Conservation (phyloP, 2,797 vertebrate species). For the Philypnodon macrostomus region DNA sequence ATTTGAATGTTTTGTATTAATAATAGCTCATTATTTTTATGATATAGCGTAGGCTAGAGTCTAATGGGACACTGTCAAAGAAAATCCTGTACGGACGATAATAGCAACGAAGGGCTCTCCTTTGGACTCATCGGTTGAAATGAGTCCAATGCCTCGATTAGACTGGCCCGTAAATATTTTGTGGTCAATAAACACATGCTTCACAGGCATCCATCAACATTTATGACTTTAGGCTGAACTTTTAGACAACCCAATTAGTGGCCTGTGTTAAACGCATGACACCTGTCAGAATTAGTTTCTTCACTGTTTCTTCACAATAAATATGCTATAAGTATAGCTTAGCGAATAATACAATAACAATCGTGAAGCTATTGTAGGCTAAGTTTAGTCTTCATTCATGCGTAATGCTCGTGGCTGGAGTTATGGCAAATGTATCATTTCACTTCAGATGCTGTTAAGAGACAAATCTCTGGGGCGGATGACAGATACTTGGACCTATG, state of each 20-base stretch:
- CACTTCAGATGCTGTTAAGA: background rate
- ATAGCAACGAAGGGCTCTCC: background rate
- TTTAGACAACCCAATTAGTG: slow-evolving; percentile 21
- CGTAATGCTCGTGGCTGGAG: background rate
- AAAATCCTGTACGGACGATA: background rate
- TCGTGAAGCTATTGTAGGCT: too few relatives aligned
- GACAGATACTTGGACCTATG: background rate
- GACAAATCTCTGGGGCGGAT: background rate
- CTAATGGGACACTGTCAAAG: too few relatives aligned
- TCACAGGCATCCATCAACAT: slow-evolving; percentile 18
- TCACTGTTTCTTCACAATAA: too few relatives aligned
- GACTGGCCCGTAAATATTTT: slow-evolving; percentile 47
- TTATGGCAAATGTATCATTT: background rate
- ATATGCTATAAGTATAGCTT: too few relatives aligned
- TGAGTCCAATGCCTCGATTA: slow-evolving; percentile 4
- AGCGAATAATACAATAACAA: too few relatives aligned
- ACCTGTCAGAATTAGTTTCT: slow-evolving; percentile 11
- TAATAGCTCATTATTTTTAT: too few relatives aligned
- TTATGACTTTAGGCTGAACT: slow-evolving; percentile 16
- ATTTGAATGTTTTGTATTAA: too few relatives aligned
- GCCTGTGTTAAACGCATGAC: slow-evolving; percentile 11
- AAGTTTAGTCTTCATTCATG: too few relatives aligned
- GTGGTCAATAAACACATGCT: slow-evolving; percentile 39
- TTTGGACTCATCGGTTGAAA: too few relatives aligned
- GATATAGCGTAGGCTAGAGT: too few relatives aligned